Conservation (phyloP, 2,113 vertebrate genomes). For the Piprites chloris region DNA sequence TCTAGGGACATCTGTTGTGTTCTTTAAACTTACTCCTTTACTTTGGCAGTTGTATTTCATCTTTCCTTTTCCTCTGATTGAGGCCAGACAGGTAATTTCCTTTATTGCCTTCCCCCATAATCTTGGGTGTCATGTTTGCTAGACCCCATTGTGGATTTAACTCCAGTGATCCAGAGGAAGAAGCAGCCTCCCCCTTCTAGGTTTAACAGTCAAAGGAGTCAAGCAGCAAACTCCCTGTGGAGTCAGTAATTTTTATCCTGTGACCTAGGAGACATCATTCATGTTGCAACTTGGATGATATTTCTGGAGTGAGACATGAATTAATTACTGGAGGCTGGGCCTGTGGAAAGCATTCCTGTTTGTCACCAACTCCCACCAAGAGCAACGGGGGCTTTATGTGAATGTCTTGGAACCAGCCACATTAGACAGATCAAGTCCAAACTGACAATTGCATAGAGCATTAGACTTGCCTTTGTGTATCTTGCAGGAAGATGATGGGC, state of each 20-base stretch:
- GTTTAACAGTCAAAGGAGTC: not conserved
- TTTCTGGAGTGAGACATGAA: not conserved
- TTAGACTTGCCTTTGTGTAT: not conserved
- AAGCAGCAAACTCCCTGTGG: not conserved
- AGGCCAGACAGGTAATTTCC: not conserved
- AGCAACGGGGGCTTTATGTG: not conserved
- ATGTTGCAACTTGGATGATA: not conserved
- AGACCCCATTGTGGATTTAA: not conserved
- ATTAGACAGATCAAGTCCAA: not conserved
- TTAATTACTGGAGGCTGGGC: not conserved
- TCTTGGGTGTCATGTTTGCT: not conserved
- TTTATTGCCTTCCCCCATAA: not conserved
- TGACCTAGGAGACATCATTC: not conserved
- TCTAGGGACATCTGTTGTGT: not conserved
- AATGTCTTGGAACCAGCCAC: not conserved
- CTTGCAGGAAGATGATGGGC: not conserved
- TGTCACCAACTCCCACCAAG: not conserved
- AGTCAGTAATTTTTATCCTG: not conserved
- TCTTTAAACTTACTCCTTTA: not conserved
- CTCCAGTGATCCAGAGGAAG: not conserved
- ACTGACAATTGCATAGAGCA: not conserved
- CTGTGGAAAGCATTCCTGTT: not conserved
- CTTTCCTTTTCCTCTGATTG: not conserved
- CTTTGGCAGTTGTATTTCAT: not conserved
- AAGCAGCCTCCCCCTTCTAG: not conserved